These are phyloP conservation scores for Drosophila pullipes DNA, from an alignment of 2,888 invertebrate species.

Conservation along the genomic window DNA sequence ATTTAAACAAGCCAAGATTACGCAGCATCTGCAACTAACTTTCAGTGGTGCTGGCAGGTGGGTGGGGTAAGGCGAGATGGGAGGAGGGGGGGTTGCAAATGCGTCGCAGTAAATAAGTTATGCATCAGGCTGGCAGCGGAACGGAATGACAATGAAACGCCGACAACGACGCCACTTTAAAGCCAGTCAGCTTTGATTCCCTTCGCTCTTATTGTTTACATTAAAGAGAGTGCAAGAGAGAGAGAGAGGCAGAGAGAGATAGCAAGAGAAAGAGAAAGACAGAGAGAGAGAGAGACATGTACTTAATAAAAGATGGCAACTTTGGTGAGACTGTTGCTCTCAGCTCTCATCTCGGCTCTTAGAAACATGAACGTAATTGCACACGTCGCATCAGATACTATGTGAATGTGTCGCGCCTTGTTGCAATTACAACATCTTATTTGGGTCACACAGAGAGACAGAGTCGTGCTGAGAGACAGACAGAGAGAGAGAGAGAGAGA, in stretches of 20 bases:
- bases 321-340: constrained; percentile 46
- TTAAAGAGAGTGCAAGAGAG: constrained; percentile 35
- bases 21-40: background rate
- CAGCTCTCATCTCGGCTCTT: constrained; percentile 48
- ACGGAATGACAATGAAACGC: constrained; percentile 50
- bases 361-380: constrained; percentile 61
- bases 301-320: constrained; percentile 20
- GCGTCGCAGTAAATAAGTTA: constrained; percentile 75
- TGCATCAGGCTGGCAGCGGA: constrained; percentile 39
- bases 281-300: constrained; percentile 4
- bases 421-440: constrained; percentile 79
- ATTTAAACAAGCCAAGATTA: constrained; percentile 15
- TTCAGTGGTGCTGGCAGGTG: background rate
- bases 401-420: constrained; percentile 69
- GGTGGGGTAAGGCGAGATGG: background rate
- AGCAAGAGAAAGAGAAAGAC: constrained; percentile 9
- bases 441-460: constrained; percentile 70
- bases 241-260: constrained; percentile 6
- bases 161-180: constrained; percentile 43
- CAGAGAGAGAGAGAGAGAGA: constrained; percentile 13
- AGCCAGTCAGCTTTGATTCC: constrained; percentile 44
- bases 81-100: constrained; percentile 53
- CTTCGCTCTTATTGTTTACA: constrained; percentile 51
- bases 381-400: constrained; percentile 33
- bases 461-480: background rate